These are phyloP conservation scores for Biston stratarius DNA, from an alignment of 2,888 invertebrate genomes.

Conservation along the genomic window DNA sequence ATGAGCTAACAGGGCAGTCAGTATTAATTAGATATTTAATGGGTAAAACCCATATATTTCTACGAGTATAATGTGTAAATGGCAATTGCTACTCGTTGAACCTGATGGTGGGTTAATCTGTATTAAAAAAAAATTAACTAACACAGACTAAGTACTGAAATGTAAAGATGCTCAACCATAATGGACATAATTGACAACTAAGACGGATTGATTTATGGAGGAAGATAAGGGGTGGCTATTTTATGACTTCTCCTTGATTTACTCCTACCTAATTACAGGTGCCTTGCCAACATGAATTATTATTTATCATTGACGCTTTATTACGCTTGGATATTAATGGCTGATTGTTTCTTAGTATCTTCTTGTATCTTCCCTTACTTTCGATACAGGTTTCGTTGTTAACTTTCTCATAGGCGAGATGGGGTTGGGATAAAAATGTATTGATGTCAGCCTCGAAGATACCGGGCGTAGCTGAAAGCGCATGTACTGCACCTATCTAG, in stretches of 20 bases:
- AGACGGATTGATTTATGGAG: slow-evolving; percentile 33
- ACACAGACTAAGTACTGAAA: too few relatives aligned
- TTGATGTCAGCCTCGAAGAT: slow-evolving; percentile 82
- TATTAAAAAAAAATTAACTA: too few relatives aligned
- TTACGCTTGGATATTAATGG: slow-evolving; percentile 40
- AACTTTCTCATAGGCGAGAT: slow-evolving; percentile 83
- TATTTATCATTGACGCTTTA: slow-evolving; percentile 36
- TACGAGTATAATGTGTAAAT: too few relatives aligned
- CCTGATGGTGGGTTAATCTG: too few relatives aligned
- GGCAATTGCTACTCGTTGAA: too few relatives aligned
- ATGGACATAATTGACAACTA: slow-evolving; percentile 43
- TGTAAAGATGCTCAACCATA: slow-evolving; percentile 38
- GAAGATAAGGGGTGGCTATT: slow-evolving; percentile 44
- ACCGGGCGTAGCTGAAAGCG: slow-evolving; percentile 80
- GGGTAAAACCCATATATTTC: too few relatives aligned
- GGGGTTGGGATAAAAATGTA: slow-evolving; percentile 81
- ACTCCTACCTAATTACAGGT: slow-evolving; percentile 46
- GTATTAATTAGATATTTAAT: too few relatives aligned
- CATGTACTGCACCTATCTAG: slow-evolving; percentile 83
- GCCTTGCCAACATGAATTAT: slow-evolving; percentile 20
- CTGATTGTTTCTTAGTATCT: slow-evolving; percentile 42
- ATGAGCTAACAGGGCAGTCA: too few relatives aligned
- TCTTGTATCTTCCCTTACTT: slow-evolving; percentile 34
- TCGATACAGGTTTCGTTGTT: slow-evolving; percentile 67
- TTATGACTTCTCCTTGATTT: slow-evolving; percentile 53